Evolutionary conservation across 2,113 vertebrate species (phyloP).

Genomic region (Callopanchax toddi): DNA sequence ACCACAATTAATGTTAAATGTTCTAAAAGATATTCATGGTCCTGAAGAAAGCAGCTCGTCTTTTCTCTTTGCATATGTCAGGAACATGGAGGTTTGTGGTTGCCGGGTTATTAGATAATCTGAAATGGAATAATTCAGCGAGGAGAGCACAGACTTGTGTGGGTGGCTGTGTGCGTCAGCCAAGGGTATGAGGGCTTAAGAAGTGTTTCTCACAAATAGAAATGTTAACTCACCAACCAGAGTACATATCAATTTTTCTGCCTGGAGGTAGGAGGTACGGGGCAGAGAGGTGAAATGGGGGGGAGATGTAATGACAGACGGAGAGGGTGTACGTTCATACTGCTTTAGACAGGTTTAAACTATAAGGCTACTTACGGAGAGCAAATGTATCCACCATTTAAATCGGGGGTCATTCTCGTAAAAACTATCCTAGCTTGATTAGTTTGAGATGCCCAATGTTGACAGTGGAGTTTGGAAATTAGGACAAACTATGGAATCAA

Average conservation of each 20-base stretch:
- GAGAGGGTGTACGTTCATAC: conserved; percentile 8
- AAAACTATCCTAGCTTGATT: not conserved
- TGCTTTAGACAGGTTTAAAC: conserved; percentile 5
- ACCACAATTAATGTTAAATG: not conserved
- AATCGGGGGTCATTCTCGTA: not conserved
- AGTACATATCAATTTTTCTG: conserved; percentile 62
- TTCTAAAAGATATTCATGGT: conserved; percentile 17
- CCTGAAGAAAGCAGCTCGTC: conserved; percentile 6
- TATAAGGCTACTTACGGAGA: not conserved
- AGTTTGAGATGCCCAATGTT: no score
- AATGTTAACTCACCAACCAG: conserved; percentile 72
- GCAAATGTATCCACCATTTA: not conserved
- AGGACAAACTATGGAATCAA: no score
- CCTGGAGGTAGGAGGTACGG: conserved; percentile 39
- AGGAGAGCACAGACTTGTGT: conserved; percentile 53
- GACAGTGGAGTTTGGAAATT: no score
- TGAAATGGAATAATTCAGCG: conserved; percentile 74
- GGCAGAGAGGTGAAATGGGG: conserved; percentile 23
- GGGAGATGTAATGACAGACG: conserved; percentile 8
- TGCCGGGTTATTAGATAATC: conserved; percentile 65
- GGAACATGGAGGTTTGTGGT: conserved; percentile 51
- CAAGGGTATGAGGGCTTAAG: conserved; percentile 54
- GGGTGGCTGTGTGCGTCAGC: conserved; percentile 62
- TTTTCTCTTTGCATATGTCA: conserved; percentile 31
- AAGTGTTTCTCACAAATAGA: conserved; percentile 74